Base-by-base conservation (phyloP, 2,113 vertebrate species). In the Campylomormyrus numenius region DNA sequence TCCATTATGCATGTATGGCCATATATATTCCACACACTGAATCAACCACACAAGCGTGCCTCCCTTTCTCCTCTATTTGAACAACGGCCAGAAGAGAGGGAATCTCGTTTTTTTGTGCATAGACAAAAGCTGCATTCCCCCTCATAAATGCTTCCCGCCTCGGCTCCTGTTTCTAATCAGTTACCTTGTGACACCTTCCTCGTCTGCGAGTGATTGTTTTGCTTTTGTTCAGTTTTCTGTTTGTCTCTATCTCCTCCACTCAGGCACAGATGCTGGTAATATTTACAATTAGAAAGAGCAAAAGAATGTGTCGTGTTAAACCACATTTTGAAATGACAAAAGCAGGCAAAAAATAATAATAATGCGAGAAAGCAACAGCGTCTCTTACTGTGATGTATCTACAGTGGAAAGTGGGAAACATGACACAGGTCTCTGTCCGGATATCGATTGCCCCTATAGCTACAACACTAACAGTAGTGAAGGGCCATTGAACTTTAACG, bases 21-120 rank as follows among this genome's bases (percentile, higher is more conserved):
- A 92, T 94, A 94, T 95, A 93, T 92, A 95, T 96, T 94, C 93
- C 94, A 95, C 95, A 95, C 95, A 94, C 95, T 95, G 94, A 95
- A 94, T 94, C 95, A 95, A 94, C 95, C 95, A 31, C 95, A 31
- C 94, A 95, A 94, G 94, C 88, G 92, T 90, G 90, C 90, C 92
- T 70, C 92, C 91, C 92, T 93, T 88, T 94, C 93, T 90, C 94
- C 93, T 94, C 94, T 91, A 92, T 91, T 94, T 94, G 94, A 95
- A 94, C 93, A 91, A 80, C 85, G 92, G 94, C 93, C 94, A 90
- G 17, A 6, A 87, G 62, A 89, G 39, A 52, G 27, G 95, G 93
- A 91, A 94, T 93, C 91, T 93, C 92, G 92, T 90, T 93, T 85
- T 56, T 48, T 56, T 91, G 91, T 88, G 87, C 89, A 92, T 91